Percentiles rank a stretch among this genome's conserved stretches.
Evolutionary conservation across 2,797 vertebrate genomes (phyloP).

Genomic region (Coreius guichenoti): DNA sequence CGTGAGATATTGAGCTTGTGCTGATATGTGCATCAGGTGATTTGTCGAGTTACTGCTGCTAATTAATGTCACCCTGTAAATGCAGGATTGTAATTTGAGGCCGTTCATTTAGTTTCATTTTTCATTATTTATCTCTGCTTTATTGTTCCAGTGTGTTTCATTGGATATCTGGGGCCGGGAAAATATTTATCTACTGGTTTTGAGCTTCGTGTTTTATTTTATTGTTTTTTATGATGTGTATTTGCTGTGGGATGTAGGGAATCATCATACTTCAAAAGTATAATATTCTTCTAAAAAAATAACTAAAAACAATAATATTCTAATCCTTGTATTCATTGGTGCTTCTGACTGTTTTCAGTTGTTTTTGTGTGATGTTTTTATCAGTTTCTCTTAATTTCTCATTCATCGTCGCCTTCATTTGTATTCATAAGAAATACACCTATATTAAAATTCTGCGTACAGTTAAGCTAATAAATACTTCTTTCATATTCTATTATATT

Average conservation of each 20-base stretch:
- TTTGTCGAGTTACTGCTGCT: background rate
- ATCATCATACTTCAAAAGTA: background rate
- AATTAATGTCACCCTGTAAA: slow-evolving; percentile 5
- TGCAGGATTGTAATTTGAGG: background rate
- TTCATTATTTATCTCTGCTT: slow-evolving; percentile 12
- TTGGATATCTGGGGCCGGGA: background rate
- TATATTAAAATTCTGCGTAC: background rate
- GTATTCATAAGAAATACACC: background rate
- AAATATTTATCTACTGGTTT: background rate
- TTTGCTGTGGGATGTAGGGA: background rate
- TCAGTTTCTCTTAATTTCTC: background rate
- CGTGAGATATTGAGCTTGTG: background rate
- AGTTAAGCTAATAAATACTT: background rate
- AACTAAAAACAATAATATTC: background rate
- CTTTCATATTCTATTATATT: background rate
- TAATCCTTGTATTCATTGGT: background rate
- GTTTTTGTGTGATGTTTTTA: background rate
- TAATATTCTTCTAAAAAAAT: background rate
- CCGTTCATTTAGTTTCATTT: background rate
- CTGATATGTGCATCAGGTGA: background rate
- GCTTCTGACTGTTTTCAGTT: background rate
- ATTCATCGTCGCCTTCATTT: background rate
- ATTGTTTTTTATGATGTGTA: background rate
- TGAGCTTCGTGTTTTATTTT: background rate
- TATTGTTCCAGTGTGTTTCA: background rate